These are phyloP conservation scores for Desoria tigrina DNA, from an alignment of 2,888 invertebrate species.

Conservation along the genomic window DNA sequence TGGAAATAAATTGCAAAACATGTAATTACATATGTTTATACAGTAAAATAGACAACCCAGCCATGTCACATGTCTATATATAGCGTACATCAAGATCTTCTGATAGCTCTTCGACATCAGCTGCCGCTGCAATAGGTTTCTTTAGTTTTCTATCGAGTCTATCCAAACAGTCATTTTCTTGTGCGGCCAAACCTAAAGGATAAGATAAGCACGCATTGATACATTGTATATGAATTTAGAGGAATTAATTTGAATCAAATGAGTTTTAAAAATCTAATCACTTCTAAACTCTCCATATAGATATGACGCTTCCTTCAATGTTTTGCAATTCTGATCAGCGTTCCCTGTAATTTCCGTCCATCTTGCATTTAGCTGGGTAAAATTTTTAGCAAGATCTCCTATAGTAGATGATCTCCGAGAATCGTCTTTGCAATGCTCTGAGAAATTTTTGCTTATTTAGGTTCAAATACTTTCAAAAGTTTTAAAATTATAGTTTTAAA, in stretches of 20 bases:
- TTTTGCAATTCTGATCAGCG: conserved; percentile 64
- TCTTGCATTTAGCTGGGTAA: conserved; percentile 70
- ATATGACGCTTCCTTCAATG: conserved; percentile 72
- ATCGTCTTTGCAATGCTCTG: conserved; percentile 46
- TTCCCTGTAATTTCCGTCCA: conserved; percentile 73
- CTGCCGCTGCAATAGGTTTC: conserved; percentile 68
- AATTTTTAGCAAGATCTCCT: conserved; percentile 66
- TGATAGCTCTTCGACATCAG: conserved; percentile 89
- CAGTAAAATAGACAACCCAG: neutral
- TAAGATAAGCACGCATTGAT: conserved; percentile 30
- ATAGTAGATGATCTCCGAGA: conserved; percentile 55
- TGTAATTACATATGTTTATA: neutral
- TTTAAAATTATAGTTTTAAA: conserved; percentile 1
- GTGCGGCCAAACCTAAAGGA: conserved; percentile 72
- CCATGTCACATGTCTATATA: neutral
- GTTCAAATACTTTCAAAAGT: neutral
- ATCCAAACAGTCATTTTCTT: conserved; percentile 78
- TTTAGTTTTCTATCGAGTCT: conserved; percentile 74
- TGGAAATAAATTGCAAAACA: conserved; percentile 56
- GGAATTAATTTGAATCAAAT: conserved; percentile 7
- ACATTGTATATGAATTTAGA: conserved; percentile 9
- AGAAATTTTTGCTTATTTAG: conserved; percentile 7
- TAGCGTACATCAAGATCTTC: conserved; percentile 75
- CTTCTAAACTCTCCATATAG: conserved; percentile 72
- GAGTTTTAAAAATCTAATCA: conserved; percentile 40